Evolutionary conservation across 2,888 invertebrate species (phyloP), one percentile per base, ranked within the genome.

Genomic region (Eudasyphora cyanicolor): DNA sequence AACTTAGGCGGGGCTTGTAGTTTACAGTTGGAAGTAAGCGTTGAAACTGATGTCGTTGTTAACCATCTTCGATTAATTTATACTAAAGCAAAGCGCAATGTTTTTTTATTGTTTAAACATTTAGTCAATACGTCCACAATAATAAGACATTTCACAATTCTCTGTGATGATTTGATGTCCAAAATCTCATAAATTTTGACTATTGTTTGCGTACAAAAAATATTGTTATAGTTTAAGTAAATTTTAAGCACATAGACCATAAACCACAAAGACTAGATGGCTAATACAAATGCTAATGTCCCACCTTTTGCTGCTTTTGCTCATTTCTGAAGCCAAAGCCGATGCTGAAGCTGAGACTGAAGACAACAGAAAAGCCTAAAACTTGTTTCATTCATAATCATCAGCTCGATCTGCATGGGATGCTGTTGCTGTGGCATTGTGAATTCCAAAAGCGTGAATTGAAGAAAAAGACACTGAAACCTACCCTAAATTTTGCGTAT

Each of bases 21-120:
- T 89, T 87, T 83, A 86, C 89, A 87, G 87, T 86, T 86, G 87
- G 89, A 90, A 89, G 88, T 87, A 87, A 88, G 87, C 89, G 88
- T 87, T 89, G 89, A 88, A 90, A 91, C 91, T 91, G 91, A 91
- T 91, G 90, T 87, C 90, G 88, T 86, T 88, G 88, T 87, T 88
- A 86, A 83, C 85, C 87, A 85, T 85, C 84, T 82, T 87, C 87
- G 87, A 88, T 86, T 89, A 89, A 90, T 91, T 91, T 91, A 91
- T 91, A 91, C 88, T 79, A 87, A 89, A 87, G 51, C 64, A 75
- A n/a, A n/a, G 70, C 77, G 74, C 74, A 19, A 77, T 75, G 77
- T 83, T 78, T 84, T 76, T 19, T 27, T 21, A 51, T 60, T 81
- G 51, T 78, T 57, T 64, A 73, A 73, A 67, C 67, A 67, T 42